phyloP scores from a whole-genome alignment of 2,888 invertebrate genomes.

The Lycocerus yunnanus region DNA sequence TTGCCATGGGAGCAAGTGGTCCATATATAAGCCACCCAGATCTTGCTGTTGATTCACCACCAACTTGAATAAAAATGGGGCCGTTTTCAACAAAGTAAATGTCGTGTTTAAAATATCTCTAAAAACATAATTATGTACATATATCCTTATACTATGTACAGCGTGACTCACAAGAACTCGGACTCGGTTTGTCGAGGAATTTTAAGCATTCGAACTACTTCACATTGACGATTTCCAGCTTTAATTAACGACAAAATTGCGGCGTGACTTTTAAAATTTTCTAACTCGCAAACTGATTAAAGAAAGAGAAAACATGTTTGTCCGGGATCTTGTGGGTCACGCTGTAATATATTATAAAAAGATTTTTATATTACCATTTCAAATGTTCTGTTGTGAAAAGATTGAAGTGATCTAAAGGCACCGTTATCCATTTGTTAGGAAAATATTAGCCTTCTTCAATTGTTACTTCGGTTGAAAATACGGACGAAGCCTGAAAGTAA shows the following conservation, averaged over 20 bases:
- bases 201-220: no score
- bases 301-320: no score
- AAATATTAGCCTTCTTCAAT: not conserved
- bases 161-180: no score
- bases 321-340: no score
- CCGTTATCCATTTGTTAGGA: not conserved
- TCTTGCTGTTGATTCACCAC: slow-evolving; percentile 75
- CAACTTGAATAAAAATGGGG: slow-evolving; percentile 70
- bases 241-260: no score
- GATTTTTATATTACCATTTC: not conserved
- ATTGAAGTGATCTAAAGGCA: not conserved
- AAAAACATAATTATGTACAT: no score
- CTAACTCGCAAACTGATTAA: no score
- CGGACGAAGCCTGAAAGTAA: not conserved
- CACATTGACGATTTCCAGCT: no score
- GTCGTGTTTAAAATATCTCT: slow-evolving; percentile 62
- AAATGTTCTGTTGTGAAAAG: not conserved
- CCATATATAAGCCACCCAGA: slow-evolving; percentile 63
- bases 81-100: slow-evolving; percentile 57
- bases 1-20: slow-evolving; percentile 66
- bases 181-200: no score
- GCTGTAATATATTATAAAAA: no score
- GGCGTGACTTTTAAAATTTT: no score
- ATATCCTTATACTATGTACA: no score
- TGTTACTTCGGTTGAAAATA: not conserved